phyloP scores from a whole-genome alignment of 2,888 invertebrate species.

The Tachina grossa region DNA sequence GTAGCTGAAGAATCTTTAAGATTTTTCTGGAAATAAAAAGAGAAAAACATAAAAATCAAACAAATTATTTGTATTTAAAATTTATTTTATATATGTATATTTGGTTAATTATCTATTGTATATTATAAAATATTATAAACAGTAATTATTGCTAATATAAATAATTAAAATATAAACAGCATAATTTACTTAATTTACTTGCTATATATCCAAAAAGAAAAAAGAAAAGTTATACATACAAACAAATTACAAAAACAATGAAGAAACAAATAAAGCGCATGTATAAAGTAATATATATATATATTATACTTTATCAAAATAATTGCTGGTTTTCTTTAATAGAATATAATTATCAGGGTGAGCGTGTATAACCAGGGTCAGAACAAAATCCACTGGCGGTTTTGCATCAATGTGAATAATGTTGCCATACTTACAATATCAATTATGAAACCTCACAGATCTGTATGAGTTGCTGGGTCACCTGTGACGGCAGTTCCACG shows the following conservation, averaged over 20 bases:
- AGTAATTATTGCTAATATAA: not conserved
- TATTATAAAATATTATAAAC: constrained; percentile 34
- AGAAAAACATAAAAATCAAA: constrained; percentile 3
- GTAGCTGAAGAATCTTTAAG: constrained; percentile 46
- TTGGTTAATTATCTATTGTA: constrained; percentile 33
- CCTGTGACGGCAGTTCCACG: too few species aligned
- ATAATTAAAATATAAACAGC: constrained; percentile 2
- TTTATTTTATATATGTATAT: constrained; percentile 43
- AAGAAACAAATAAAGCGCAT: constrained; percentile 57
- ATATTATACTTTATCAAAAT: constrained; percentile 19
- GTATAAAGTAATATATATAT: constrained; percentile 43
- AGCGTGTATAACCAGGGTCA: not conserved
- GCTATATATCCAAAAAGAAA: constrained; percentile 60
- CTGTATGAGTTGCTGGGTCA: too few species aligned
- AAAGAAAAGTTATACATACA: constrained; percentile 30
- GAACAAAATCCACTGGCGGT: too few species aligned
- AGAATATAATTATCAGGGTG: not conserved
- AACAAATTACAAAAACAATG: constrained; percentile 13
- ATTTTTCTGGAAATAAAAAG: constrained; percentile 29
- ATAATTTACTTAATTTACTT: constrained; percentile 55
- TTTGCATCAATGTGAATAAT: too few species aligned
- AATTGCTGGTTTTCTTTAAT: constrained; percentile 15
- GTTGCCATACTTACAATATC: too few species aligned
- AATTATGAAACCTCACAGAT: too few species aligned
- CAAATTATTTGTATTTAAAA: constrained; percentile 14